Conservation (phyloP, 2,113 vertebrate genomes). For the Spheniscus mendiculus region DNA sequence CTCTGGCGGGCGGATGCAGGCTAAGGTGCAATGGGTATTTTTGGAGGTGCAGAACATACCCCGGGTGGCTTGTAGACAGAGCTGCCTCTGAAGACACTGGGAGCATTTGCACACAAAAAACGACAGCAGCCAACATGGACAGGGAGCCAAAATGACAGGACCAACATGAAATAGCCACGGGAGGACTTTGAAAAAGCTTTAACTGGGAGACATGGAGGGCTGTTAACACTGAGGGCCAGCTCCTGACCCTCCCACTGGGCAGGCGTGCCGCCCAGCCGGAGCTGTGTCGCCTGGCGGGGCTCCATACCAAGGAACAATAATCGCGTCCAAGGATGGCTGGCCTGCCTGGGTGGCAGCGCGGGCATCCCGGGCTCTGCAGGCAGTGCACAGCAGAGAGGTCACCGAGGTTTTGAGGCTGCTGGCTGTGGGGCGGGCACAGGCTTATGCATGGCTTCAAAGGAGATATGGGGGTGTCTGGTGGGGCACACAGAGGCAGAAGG, state of each 20-base stretch:
- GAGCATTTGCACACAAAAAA: neutral
- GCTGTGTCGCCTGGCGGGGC: neutral
- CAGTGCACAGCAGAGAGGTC: neutral
- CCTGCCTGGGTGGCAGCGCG: neutral
- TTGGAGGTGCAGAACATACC: neutral
- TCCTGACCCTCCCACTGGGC: neutral
- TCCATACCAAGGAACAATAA: constrained; percentile 32
- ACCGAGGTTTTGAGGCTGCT: neutral
- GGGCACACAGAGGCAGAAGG: neutral
- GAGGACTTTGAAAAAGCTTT: neutral
- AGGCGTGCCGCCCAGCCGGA: neutral
- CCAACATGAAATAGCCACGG: neutral
- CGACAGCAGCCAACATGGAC: neutral
- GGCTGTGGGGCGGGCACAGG: rapidly evolving
- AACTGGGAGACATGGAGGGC: neutral
- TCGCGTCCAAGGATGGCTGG: neutral
- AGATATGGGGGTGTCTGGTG: neutral
- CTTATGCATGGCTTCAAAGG: neutral
- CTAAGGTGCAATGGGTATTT: neutral
- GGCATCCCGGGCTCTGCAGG: neutral
- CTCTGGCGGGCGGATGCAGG: neutral
- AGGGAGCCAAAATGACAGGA: no score
- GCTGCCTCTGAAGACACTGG: neutral
- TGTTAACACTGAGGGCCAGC: constrained; percentile 41
- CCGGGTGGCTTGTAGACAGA: neutral